phyloP scores from a whole-genome alignment of 2,888 invertebrate species.

The Harpalus rubripes region DNA sequence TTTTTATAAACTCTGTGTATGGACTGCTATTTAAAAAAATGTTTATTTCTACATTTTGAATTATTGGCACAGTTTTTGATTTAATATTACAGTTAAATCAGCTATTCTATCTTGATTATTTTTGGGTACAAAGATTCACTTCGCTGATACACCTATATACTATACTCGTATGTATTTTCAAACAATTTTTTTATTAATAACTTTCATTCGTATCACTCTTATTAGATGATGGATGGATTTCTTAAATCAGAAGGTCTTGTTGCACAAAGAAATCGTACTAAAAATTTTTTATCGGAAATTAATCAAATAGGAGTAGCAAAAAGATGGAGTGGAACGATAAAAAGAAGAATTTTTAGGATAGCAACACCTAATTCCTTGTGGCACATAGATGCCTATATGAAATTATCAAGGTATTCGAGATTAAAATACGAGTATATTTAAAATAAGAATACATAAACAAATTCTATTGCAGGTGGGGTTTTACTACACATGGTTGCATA shows the following conservation, averaged over 20 bases:
- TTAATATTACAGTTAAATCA: too few species aligned
- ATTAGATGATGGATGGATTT: slow-evolving; percentile 53
- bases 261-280: slow-evolving; percentile 26
- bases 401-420: slow-evolving; percentile 42
- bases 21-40: too few species aligned
- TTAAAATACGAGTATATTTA: too few species aligned
- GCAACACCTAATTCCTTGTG: slow-evolving; percentile 53
- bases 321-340: slow-evolving; percentile 53
- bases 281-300: background rate
- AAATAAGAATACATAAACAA: background rate
- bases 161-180: too few species aligned
- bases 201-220: background rate
- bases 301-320: background rate
- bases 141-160: too few species aligned
- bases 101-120: too few species aligned
- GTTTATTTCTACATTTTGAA: too few species aligned
- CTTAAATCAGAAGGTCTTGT: slow-evolving; percentile 12
- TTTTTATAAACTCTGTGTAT: too few species aligned
- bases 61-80: too few species aligned
- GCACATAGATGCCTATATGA: slow-evolving; percentile 63
- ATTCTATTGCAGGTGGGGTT: background rate
- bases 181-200: too few species aligned
- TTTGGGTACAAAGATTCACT: too few species aligned
- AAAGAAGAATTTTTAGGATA: slow-evolving; percentile 50
- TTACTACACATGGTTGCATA: background rate